These are phyloP conservation scores for Datnioides undecimradiatus DNA, from an alignment of 2,113 vertebrate genomes.

Conservation along the genomic window DNA sequence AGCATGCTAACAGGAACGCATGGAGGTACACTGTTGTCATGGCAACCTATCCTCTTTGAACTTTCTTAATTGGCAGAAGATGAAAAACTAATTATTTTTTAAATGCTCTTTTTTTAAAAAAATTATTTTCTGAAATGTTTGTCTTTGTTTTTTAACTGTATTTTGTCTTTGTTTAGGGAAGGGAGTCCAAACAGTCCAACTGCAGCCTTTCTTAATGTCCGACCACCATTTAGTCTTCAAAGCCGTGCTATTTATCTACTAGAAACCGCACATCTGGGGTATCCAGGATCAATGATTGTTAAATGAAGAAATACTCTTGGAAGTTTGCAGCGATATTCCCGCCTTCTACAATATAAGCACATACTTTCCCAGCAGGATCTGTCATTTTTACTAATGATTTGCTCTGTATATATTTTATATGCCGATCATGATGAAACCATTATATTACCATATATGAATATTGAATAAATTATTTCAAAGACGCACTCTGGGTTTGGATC, in stretches of 20 bases:
- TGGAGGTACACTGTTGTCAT: constrained; percentile 76
- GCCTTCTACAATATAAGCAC: constrained; percentile 75
- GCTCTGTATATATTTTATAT: constrained; percentile 86
- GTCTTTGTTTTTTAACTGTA: constrained; percentile 29
- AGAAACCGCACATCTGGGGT: constrained; percentile 56
- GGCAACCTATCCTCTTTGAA: constrained; percentile 32
- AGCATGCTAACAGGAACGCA: constrained; percentile 79
- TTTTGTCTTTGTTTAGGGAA: constrained; percentile 65
- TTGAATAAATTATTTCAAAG: constrained; percentile 86
- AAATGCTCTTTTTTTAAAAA: background rate
- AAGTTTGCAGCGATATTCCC: constrained; percentile 52
- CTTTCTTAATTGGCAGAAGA: constrained; percentile 5
- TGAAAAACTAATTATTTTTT: constrained; percentile 8
- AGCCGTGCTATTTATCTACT: constrained; percentile 46
- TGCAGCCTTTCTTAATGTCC: constrained; percentile 82
- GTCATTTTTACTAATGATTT: constrained; percentile 74
- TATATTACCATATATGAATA: constrained; percentile 76
- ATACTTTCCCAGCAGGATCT: constrained; percentile 66
- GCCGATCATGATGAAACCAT: constrained; percentile 67
- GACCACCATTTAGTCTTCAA: constrained; percentile 29
- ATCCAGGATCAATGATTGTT: constrained; percentile 59
- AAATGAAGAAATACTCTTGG: constrained; percentile 47
- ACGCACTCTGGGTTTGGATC: background rate
- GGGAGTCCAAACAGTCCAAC: constrained; percentile 81
- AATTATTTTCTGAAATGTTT: background rate